Percentiles rank a stretch among this genome's conserved stretches.
Evolutionary conservation across 2,888 invertebrate species (phyloP).

Genomic region (Andrena fulva): DNA sequence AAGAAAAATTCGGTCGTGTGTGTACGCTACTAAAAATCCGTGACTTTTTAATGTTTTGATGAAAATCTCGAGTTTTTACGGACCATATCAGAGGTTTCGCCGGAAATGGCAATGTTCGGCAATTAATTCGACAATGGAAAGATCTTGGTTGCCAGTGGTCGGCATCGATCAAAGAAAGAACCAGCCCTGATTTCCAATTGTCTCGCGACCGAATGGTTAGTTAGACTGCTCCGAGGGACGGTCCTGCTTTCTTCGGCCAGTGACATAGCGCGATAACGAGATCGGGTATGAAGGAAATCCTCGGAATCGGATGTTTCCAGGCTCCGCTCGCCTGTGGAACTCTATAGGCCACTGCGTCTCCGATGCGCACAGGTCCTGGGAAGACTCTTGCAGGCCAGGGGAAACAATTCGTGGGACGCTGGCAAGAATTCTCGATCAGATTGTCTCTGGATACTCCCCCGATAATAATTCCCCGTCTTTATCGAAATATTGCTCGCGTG

Average conservation of each 20-base stretch:
- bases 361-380: background rate
- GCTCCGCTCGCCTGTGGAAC: background rate
- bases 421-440: background rate
- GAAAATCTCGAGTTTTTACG: too few relatives aligned
- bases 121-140: constrained; percentile 9
- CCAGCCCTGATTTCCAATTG: constrained; percentile 22
- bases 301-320: constrained; percentile 18
- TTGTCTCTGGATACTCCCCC: background rate
- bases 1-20: too few relatives aligned
- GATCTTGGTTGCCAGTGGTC: background rate
- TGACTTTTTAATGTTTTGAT: too few relatives aligned
- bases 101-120: background rate
- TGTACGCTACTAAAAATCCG: too few relatives aligned
- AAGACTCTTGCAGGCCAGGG: background rate
- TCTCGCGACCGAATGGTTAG: background rate
- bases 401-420: constrained; percentile 16
- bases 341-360: background rate
- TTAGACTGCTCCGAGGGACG: background rate
- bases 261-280: constrained; percentile 22
- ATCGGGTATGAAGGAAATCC: constrained; percentile 21
- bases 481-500: background rate
- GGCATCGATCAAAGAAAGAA: constrained; percentile 2
- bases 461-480: background rate
- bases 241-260: background rate
- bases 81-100: too few relatives aligned